Evolutionary conservation across 2,888 invertebrate genomes (phyloP).

Genomic region (Erannis defoliaria): DNA sequence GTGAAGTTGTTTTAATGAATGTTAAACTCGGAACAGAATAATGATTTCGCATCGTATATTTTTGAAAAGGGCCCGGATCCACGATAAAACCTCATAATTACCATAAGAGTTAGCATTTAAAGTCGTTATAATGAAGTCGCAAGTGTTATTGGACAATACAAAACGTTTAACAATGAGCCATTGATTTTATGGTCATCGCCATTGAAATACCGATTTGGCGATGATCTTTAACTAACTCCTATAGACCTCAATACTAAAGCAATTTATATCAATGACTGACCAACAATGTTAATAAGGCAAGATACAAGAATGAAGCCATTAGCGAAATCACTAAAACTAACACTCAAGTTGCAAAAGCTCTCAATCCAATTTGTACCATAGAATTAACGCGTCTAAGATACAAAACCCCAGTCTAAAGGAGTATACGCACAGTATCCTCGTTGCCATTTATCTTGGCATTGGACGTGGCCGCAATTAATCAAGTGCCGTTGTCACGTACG

Average conservation of each 20-base stretch:
- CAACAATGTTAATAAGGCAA: conserved; percentile 66
- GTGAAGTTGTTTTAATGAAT: conserved; percentile 48
- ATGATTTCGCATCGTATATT: conserved; percentile 39
- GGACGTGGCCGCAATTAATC: conserved; percentile 82
- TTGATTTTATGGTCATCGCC: conserved; percentile 30
- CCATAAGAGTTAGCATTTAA: conserved; percentile 32
- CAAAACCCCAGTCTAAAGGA: conserved; percentile 51
- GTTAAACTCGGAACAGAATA: conserved; percentile 45
- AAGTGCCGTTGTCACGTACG: conserved; percentile 80
- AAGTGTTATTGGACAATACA: conserved; percentile 33
- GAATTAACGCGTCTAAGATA: conserved; percentile 55
- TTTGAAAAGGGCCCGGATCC: conserved; percentile 26
- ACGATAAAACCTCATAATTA: conserved; percentile 34
- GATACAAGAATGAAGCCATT: conserved; percentile 71
- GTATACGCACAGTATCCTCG: conserved; percentile 43
- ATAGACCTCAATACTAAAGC: conserved; percentile 55
- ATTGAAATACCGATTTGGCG: conserved; percentile 45
- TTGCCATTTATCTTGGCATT: conserved; percentile 78
- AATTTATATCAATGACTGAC: conserved; percentile 65
- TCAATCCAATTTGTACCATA: conserved; percentile 56
- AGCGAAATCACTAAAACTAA: conserved; percentile 78
- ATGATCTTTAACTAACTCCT: conserved; percentile 52
- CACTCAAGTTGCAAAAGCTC: conserved; percentile 47
- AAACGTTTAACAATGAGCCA: conserved; percentile 31
- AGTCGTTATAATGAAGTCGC: conserved; percentile 32